Base-by-base conservation (phyloP, 2,888 invertebrate genomes). In the Trilocha varians region DNA sequence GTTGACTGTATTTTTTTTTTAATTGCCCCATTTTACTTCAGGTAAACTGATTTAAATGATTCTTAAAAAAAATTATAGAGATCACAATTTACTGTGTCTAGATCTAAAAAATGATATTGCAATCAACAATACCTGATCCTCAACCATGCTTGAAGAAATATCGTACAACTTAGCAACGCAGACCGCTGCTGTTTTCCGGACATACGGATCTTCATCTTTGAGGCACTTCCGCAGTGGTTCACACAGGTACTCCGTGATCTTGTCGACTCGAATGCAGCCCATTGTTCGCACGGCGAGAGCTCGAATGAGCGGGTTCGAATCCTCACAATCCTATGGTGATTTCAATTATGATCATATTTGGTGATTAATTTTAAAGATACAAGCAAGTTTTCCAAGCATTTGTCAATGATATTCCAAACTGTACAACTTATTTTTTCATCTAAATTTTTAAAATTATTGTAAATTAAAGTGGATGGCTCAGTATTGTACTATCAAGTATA, bases 221-320 rank as follows among this genome's bases (percentile, higher is more conserved):
- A 96, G 84, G 68, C 96, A 96, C 70, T 96, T 99, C 44, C 99
- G 88, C 55, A 99, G 85, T 0, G 99, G 99, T 70, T 99, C 99
- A 76, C 99, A 99, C 34, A 99, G 87, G 79, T 99, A 99, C 85
- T 99, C 99, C 0, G 99, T 99, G 64, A 99, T 99, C 88, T 99
- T 99, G 86, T 99, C 99, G 42, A 99, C 99, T 11, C 99, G 91
- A 69, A 99, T 99, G 76, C 99, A 99, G 41, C 99, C 99, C 99
- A 99, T 99, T 13, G 99, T 99, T 45, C 99, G 89, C 18, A 99
- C 99, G 32, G 99, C 99, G 66, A 99, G 84, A 2, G 99, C 99
- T 54, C 99, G 91, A 70, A 99, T 99, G 70, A 99, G 87, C 18
- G 99, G 99, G 87, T 99, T 99, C 9, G 98, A 97, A 82, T 99